These are phyloP conservation scores for Otolemur garnettii DNA, from an alignment of 2,113 vertebrate genomes.

Conservation along the genomic window DNA sequence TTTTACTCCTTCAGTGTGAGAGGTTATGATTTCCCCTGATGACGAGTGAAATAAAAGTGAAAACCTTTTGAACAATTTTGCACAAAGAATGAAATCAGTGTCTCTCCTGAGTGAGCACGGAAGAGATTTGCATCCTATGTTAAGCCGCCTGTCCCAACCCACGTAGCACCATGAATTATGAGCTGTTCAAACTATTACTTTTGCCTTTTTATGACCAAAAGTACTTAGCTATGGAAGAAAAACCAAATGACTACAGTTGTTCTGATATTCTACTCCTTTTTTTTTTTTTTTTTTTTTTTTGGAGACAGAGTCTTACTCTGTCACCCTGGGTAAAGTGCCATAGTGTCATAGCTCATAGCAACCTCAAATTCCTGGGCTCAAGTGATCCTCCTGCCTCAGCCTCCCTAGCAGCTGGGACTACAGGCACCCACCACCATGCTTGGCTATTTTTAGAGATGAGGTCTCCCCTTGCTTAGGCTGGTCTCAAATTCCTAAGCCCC, in stretches of 20 bases:
- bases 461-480: too few relatives aligned
- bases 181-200: not conserved
- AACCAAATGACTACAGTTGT: not conserved
- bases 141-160: not conserved
- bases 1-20: not conserved
- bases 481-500: too few relatives aligned
- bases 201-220: not conserved
- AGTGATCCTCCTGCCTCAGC: too few relatives aligned
- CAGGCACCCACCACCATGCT: too few relatives aligned
- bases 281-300: too few relatives aligned
- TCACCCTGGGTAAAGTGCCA: too few relatives aligned
- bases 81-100: slow-evolving; percentile 33
- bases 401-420: too few relatives aligned
- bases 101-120: slow-evolving; percentile 1
- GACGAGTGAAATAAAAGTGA: not conserved
- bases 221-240: not conserved
- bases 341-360: too few relatives aligned
- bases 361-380: too few relatives aligned
- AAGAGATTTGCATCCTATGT: not conserved
- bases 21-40: slow-evolving; percentile 52
- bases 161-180: not conserved
- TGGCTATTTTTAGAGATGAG: too few relatives aligned
- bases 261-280: not conserved
- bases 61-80: slow-evolving; percentile 34
- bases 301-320: too few relatives aligned